phyloP scores from a whole-genome alignment of 2,113 vertebrate species.

The Sebastes schlegelii region DNA sequence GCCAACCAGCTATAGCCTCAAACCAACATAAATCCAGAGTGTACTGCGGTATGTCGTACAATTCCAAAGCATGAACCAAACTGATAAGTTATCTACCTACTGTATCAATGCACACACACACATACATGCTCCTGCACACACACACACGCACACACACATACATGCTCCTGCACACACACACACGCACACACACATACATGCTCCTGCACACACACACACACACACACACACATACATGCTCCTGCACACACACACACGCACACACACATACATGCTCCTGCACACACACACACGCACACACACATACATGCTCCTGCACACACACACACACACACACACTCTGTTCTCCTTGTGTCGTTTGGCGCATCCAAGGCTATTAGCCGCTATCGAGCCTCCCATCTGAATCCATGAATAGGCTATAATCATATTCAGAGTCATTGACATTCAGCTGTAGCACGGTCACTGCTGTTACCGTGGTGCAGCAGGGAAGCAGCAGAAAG shows the following conservation, averaged over 20 bases:
- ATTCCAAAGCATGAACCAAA: background rate
- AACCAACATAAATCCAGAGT: background rate
- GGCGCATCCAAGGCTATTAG: conserved; percentile 62
- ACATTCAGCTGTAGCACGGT: conserved; percentile 63
- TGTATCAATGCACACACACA: background rate
- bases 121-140: background rate
- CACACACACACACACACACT: conserved; percentile 24
- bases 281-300: background rate
- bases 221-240: background rate
- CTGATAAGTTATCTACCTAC: background rate
- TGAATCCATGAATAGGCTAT: conserved; percentile 69
- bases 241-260: background rate
- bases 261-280: too few species aligned
- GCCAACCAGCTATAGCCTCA: background rate
- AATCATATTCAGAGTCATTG: conserved; percentile 74
- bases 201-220: too few species aligned
- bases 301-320: background rate
- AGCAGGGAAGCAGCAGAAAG: conserved; percentile 32
- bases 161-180: background rate
- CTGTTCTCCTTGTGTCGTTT: conserved; percentile 41
- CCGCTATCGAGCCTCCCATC: conserved; percentile 59
- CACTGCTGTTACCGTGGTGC: conserved; percentile 49
- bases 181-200: conserved; percentile 3
- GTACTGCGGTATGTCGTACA: background rate
- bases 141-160: conserved; percentile 1